A percentile compares a stretch with the other conserved stretches of the same genome.
phyloP scores from a whole-genome alignment of 2,797 vertebrate genomes.

The Enteromius treurensis region DNA sequence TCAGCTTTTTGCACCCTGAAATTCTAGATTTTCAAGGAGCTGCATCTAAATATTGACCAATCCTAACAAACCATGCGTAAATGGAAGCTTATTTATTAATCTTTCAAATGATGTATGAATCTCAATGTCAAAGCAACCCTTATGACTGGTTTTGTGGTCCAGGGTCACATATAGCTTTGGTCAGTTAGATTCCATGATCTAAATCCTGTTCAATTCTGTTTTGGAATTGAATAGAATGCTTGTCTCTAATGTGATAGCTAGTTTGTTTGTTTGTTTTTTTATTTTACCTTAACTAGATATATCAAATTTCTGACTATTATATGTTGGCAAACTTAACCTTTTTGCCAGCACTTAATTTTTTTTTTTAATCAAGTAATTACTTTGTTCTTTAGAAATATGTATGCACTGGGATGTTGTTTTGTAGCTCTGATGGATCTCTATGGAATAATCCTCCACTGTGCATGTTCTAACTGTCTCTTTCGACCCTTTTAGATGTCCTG shows the following conservation, averaged over 20 bases:
- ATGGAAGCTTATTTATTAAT: neutral
- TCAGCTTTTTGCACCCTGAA: neutral
- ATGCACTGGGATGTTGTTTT: conserved; percentile 8
- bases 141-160: neutral
- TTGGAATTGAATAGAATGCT: neutral
- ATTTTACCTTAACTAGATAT: neutral
- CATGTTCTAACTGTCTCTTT: conserved; percentile 60
- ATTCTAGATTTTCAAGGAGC: neutral
- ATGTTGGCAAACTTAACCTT: conserved; percentile 18
- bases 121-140: too few species aligned
- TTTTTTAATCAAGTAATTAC: neutral
- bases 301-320: conserved; percentile 28
- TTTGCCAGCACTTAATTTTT: neutral
- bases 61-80: neutral
- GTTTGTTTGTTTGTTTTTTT: neutral
- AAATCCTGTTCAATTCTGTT: neutral
- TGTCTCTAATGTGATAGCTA: neutral
- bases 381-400: neutral
- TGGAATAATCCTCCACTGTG: conserved; percentile 8
- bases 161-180: neutral
- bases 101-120: too few species aligned
- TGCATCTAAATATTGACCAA: neutral
- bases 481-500: conserved; percentile 72
- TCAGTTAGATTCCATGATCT: neutral
- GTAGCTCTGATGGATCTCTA: neutral